phyloP scores from a whole-genome alignment of 2,888 invertebrate genomes.

The Yponomeuta malinellus region DNA sequence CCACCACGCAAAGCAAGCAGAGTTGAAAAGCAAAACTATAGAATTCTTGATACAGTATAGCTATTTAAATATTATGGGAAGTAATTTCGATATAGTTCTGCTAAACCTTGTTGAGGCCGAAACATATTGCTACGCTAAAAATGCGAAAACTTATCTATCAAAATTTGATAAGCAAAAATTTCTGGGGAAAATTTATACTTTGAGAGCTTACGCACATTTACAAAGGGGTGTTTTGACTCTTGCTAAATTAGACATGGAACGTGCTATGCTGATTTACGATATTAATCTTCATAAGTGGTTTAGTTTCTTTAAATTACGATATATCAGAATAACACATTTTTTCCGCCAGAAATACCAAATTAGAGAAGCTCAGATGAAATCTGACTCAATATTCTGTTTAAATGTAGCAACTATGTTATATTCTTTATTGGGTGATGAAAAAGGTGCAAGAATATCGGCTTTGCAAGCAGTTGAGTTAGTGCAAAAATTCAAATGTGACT shows the following conservation, averaged over 20 bases:
- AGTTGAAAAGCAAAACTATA: slow-evolving; percentile 50
- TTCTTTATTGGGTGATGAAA: slow-evolving; percentile 47
- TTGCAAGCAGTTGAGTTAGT: slow-evolving; percentile 47
- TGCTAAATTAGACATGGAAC: slow-evolving; percentile 47
- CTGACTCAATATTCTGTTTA: slow-evolving; percentile 56
- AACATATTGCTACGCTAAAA: slow-evolving; percentile 30
- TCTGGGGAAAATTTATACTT: slow-evolving; percentile 51
- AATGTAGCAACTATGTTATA: slow-evolving; percentile 54
- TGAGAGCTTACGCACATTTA: slow-evolving; percentile 48
- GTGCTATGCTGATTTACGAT: slow-evolving; percentile 45
- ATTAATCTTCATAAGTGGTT: slow-evolving; percentile 47
- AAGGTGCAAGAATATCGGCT: slow-evolving; percentile 41
- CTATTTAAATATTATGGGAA: slow-evolving; percentile 45
- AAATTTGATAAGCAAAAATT: slow-evolving; percentile 40
- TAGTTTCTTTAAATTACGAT: slow-evolving; percentile 38
- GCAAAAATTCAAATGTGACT: slow-evolving; percentile 48
- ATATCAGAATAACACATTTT: slow-evolving; percentile 21
- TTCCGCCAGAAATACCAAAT: slow-evolving; percentile 36
- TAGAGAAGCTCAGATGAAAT: slow-evolving; percentile 35
- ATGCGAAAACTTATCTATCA: neutral
- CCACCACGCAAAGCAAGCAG: slow-evolving; percentile 57
- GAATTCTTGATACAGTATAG: slow-evolving; percentile 49
- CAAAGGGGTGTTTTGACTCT: slow-evolving; percentile 36
- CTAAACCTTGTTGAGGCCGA: slow-evolving; percentile 51
- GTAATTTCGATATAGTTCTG: slow-evolving; percentile 40